Base-by-base conservation (phyloP, 1,140 invertebrate species). In the Drosophila ercepeae region DNA sequence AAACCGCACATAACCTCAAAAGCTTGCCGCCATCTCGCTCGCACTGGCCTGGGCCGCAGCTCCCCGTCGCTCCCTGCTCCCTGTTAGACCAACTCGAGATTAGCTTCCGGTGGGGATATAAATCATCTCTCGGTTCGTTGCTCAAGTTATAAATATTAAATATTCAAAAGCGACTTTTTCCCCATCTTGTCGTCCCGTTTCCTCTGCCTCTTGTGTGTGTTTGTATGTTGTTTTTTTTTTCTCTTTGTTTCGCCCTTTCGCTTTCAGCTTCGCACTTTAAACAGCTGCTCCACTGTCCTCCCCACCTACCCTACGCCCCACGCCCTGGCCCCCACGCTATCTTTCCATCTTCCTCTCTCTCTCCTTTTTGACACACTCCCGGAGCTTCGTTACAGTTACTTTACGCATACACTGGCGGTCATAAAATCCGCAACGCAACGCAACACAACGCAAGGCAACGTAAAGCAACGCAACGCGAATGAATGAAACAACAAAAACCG, bases 131-230 rank as follows among this genome's bases (percentile, higher is more conserved):
- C 79, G 81, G 65, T 84, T 84, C 79, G 81, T 75, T 84, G 79
- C 79, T 86, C 79, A 84, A 84, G 79, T 84, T 84, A 84, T 84
- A 84, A 84, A 84, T 84, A 84, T 84, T 86, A 84, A 84, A 84
- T 86, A 84, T 84, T 84, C 72, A 84, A 86, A 84, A 86, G 79
- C 75, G 53, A 67, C 78, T 71, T 61, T 58, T 75, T 53, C 45
- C 50, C 54, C 45, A 54, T 61, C 44, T 52, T n/a, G 1, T 18
- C 63, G 41, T 21, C 29, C 49, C 25, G 8, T 23, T 41, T 16
- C 19, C 13, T 5, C 4, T 6, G 18, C 13, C 14, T 21, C 27
- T 29, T 25, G 18, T 39, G 32, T 49, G 19, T 44, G 46, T 59
- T 45, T 39, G 48, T 58, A 16, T 39, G 8, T 23, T 36, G 13